Conservation (phyloP, 2,113 vertebrate genomes). For the Bubo bubo region DNA sequence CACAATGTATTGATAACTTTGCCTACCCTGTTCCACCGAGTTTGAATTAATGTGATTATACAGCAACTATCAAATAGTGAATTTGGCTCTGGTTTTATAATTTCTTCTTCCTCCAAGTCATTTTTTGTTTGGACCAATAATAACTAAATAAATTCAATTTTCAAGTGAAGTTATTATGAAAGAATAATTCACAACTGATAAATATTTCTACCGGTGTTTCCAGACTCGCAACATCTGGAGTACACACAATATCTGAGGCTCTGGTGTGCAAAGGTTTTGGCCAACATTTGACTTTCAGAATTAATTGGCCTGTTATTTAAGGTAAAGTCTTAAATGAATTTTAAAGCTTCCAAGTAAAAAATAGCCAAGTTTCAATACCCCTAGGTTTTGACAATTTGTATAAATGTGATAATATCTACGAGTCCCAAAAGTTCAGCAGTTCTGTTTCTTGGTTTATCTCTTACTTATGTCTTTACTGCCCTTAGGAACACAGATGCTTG, state of each 20-base stretch:
- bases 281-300: not conserved
- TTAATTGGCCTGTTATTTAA: not conserved
- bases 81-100: not conserved
- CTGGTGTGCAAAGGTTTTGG: not conserved
- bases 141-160: not conserved
- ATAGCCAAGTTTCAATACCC: not conserved
- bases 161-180: not conserved
- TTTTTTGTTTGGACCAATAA: not conserved
- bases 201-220: not conserved
- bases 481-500: not conserved
- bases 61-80: not conserved
- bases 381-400: not conserved
- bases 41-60: not conserved
- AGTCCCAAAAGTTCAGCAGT: not conserved
- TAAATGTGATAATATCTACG: fast-evolving
- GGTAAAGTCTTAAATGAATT: not conserved
- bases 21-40: not conserved
- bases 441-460: not conserved
- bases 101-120: not conserved
- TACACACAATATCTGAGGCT: not conserved
- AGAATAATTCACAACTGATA: not conserved
- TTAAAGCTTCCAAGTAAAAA: not conserved
- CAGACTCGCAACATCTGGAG: not conserved
- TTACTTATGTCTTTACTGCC: not conserved
- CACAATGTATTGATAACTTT: not conserved